Base-by-base conservation (phyloP, 2,888 invertebrate genomes). In the Octonoba sinensis region DNA sequence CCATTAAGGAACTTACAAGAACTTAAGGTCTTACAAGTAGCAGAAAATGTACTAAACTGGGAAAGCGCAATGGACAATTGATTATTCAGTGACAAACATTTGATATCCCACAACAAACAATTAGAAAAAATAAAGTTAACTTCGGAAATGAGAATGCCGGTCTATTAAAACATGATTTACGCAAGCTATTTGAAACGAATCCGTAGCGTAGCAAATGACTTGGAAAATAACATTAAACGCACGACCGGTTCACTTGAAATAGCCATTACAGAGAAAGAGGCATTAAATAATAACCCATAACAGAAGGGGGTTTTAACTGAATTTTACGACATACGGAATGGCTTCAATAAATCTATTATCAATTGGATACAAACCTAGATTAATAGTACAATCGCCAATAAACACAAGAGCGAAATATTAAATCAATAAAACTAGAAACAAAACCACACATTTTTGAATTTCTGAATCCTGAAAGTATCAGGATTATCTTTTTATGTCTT, bases 121-220 rank as follows among this genome's bases (percentile, higher is more conserved):
- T 2, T 36, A 11, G 36, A 36, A 36, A 36, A 36, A 11, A 8
- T 36, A 36, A 36, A 36, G 8, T 8, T 36, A 8, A 36, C 8
- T 36, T 36, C 11, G 8, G 8, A 36, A 36, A 36, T 36, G 36
- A 36, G 36, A 36, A n/a, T n/a, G 22, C 6, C n/a, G 59, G 59
- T 47, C 72, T 62, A 64, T 72, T 49, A 72, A 62, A 62, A 44
- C 72, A 64, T 72, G 62, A 72, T 72, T 72, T 51, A 54, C 72
- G 44, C 1, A 20, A 62, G 51, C 54, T 44, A 49, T 27, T 49
- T 49, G 44, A 12, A 62, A n/a, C 4, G 20, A 64, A 16, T 16
- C 3, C 16, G 64, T 64, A 18, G 24, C 24, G 59, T n/a, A 8
- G 72, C 54, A 62, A 72, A 72, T 72, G 51, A 54, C 62, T 72